Conservation (phyloP, 2,113 vertebrate genomes). For the Clarias magur region DNA sequence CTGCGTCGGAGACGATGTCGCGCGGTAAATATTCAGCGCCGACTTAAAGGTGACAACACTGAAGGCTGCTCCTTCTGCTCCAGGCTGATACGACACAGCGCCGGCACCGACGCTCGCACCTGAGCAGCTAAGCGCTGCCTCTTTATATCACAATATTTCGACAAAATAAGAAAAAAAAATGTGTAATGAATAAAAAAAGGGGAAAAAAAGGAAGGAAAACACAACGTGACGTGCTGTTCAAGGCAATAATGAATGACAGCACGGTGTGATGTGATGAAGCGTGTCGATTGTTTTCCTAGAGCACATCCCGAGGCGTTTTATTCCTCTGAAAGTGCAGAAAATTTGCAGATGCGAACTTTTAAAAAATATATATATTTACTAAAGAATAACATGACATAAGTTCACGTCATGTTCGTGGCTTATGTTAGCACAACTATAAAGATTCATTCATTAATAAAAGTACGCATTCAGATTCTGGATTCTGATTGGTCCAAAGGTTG, state of each 20-base stretch:
- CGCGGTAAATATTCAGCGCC: conserved; percentile 21
- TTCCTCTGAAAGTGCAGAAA: not conserved
- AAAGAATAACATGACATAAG: not conserved
- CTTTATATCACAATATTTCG: not conserved
- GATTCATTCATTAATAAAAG: not conserved
- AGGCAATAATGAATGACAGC: not conserved
- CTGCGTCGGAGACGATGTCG: not conserved
- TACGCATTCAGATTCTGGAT: not conserved
- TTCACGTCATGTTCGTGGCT: not conserved
- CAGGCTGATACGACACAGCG: conserved; percentile 22
- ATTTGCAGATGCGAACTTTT: not conserved
- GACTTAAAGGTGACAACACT: conserved; percentile 38
- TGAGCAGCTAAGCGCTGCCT: not conserved
- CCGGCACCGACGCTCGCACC: not conserved
- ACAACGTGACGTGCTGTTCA: not conserved
- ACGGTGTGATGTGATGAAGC: not conserved
- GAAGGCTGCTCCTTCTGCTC: conserved; percentile 37
- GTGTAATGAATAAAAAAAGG: not conserved
- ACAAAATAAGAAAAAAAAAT: not conserved
- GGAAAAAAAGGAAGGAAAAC: too few relatives aligned
- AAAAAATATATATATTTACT: not conserved
- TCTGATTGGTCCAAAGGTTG: not conserved
- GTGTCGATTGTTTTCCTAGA: not conserved
- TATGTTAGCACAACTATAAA: not conserved
- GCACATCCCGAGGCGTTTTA: not conserved